Evolutionary conservation across 2,113 vertebrate species (phyloP), one percentile per base, ranked within the genome.

Genomic region (Spilogale gracilis): DNA sequence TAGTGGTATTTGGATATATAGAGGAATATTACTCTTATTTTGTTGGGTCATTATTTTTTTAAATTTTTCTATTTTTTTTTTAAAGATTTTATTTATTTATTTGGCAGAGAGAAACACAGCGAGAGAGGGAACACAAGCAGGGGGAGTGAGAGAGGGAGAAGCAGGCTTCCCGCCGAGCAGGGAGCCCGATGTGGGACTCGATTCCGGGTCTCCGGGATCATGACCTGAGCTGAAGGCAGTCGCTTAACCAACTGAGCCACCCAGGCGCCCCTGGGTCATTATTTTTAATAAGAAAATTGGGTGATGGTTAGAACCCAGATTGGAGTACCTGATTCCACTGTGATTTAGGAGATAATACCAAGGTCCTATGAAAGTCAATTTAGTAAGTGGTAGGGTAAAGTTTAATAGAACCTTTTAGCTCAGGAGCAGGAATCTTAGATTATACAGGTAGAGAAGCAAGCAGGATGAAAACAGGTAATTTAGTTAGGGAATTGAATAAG

Each of bases 201-300:
- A 52, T 52, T 11, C 52, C 52, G 12, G 52, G 52, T 11, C 52
- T 11, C 52, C 12, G 52, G 10, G 52, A 52, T 52, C 52, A 52
- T 52, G 52, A 52, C 52, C 10, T 11, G 52, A 52, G 52, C 52
- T 11, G 9, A 52, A 52, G 52, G 52, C 52, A 52, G 52, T 11
- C 9, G 52, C 52, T 11, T 11, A 52, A 52, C 52, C 52, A 8
- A 52, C 52, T 52, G 52, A 52, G 52, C 52, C 52, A 52, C 52
- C 52, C 52, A 52, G 52, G 52, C 10, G 52, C 52, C 52, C 52
- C 52, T 83, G n/a, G 32, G 11, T 63, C 23, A 25, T 14, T 80
- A 20, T 89, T 91, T 92, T 95, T 91, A 95, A 48, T 73, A 93
- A 78, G 76, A 80, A 95, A 92, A 67, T 87, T 93, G 30, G 52